Conservation (phyloP, 23 tunicate species). For the Ciona savignyi region DNA sequence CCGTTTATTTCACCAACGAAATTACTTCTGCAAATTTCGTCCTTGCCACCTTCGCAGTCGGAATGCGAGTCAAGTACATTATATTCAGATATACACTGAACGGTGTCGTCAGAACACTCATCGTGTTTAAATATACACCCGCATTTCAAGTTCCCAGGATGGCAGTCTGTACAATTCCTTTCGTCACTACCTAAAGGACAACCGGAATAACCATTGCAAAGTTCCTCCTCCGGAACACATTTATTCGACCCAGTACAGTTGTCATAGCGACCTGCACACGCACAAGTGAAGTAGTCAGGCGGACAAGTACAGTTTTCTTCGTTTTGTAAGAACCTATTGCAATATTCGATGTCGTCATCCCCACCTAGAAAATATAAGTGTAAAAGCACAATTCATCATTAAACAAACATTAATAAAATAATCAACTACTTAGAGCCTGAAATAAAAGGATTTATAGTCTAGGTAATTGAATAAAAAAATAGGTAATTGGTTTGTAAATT, state of each 20-base stretch:
- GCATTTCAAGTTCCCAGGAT: neutral
- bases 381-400: no score
- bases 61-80: neutral
- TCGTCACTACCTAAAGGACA: conserved; percentile 10
- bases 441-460: no score
- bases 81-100: neutral
- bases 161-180: neutral
- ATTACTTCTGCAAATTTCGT: neutral
- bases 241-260: neutral
- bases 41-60: conserved; percentile 1
- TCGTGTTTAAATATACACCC: neutral
- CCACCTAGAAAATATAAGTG: no score
- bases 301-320: conserved; percentile 5
- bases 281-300: neutral
- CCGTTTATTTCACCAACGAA: no score
- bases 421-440: no score
- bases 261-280: neutral
- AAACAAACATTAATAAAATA: no score
- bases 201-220: neutral
- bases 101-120: neutral
- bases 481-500: no score
- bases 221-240: neutral
- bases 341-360: no score
- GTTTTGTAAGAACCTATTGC: no score
- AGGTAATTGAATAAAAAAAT: no score